These are phyloP conservation scores for Stratiomys singularior DNA, from an alignment of 2,888 invertebrate species.

Conservation along the genomic window DNA sequence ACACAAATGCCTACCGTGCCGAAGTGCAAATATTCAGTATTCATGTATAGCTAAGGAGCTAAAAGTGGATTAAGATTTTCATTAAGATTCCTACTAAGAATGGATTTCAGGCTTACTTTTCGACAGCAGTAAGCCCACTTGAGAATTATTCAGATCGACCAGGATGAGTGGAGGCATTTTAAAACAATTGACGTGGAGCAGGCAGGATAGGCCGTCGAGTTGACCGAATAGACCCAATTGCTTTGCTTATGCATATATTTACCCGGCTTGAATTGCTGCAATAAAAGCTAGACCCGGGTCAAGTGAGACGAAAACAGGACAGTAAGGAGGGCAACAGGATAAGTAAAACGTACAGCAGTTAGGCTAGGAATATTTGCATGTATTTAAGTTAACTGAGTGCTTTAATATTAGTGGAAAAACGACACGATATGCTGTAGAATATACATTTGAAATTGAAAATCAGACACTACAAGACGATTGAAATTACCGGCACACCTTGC, in stretches of 20 bases:
- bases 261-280: too few relatives aligned
- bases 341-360: too few relatives aligned
- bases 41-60: neutral
- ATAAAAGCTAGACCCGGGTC: too few relatives aligned
- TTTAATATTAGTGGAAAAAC: too few relatives aligned
- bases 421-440: too few relatives aligned
- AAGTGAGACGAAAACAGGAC: too few relatives aligned
- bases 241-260: neutral
- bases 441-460: too few relatives aligned
- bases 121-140: neutral
- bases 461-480: too few relatives aligned
- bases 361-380: too few relatives aligned
- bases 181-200: neutral
- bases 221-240: neutral
- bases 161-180: neutral
- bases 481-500: too few relatives aligned
- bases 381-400: too few relatives aligned
- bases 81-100: constrained; percentile 18
- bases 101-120: constrained; percentile 11
- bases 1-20: neutral
- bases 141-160: neutral
- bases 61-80: constrained; percentile 26
- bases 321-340: too few relatives aligned
- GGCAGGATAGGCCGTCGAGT: neutral
- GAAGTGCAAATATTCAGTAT: constrained; percentile 3